These are phyloP conservation scores for Eupithecia pulchellata DNA, from an alignment of 2,888 invertebrate species.

Conservation along the genomic window DNA sequence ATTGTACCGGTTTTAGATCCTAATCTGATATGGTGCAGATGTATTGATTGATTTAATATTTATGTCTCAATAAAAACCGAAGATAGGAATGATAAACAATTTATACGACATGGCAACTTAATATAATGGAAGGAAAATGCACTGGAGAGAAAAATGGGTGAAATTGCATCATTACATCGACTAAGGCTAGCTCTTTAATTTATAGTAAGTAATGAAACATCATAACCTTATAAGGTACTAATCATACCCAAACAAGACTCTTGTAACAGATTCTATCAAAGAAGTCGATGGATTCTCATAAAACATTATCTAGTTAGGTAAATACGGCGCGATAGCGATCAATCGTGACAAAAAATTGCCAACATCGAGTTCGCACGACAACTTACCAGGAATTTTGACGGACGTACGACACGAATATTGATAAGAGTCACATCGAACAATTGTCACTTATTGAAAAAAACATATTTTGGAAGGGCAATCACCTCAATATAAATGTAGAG, in stretches of 20 bases:
- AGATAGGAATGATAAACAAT: too few relatives aligned
- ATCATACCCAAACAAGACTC: not conserved
- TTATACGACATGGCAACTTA: too few relatives aligned
- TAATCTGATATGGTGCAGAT: slow-evolving; percentile 13
- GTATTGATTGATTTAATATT: slow-evolving; percentile 24
- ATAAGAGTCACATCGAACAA: slow-evolving; percentile 51
- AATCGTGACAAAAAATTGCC: slow-evolving; percentile 58
- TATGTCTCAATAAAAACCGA: not conserved
- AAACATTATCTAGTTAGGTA: slow-evolving; percentile 50
- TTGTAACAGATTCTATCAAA: not conserved
- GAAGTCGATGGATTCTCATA: slow-evolving; percentile 37
- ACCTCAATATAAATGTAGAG: slow-evolving; percentile 35
- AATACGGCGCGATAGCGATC: slow-evolving; percentile 51
- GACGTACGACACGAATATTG: slow-evolving; percentile 60
- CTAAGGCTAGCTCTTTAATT: too few relatives aligned
- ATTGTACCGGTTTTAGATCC: slow-evolving; percentile 19
- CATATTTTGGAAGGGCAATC: slow-evolving; percentile 41
- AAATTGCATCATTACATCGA: too few relatives aligned
- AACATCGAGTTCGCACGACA: slow-evolving; percentile 53
- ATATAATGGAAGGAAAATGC: too few relatives aligned
- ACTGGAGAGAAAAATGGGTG: too few relatives aligned
- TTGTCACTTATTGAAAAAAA: slow-evolving; percentile 43
- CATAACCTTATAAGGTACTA: not conserved
- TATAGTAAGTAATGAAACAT: too few relatives aligned
- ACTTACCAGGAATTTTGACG: slow-evolving; percentile 53